A percentile compares a stretch with the other conserved stretches of the same genome.
phyloP scores from a whole-genome alignment of 2,113 vertebrate species.

The Laticauda laticaudata region DNA sequence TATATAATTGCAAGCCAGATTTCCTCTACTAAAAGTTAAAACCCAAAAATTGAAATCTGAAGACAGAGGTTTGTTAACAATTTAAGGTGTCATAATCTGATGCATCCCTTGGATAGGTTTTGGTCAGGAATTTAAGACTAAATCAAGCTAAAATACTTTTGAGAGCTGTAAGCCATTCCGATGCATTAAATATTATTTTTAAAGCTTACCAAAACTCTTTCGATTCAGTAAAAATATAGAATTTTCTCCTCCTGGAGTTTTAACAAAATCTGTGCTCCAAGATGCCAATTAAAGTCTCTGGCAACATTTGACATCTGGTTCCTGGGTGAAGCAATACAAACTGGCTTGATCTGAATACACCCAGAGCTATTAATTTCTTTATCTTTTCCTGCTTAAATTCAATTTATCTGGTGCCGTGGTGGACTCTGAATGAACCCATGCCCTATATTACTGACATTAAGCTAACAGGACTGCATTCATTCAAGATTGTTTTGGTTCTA shows the following conservation, averaged over 20 bases:
- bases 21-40: neutral
- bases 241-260: neutral
- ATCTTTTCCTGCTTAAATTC: neutral
- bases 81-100: neutral
- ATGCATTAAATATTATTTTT: neutral
- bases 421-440: slow-evolving; percentile 1
- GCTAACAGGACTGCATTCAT: slow-evolving; percentile 10
- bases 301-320: neutral
- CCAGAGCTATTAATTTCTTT: neutral
- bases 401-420: neutral
- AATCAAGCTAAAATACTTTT: neutral
- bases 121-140: neutral
- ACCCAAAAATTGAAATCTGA: neutral
- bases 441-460: neutral
- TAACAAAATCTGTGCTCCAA: neutral
- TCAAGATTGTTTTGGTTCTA: slow-evolving; percentile 5
- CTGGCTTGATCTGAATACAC: neutral
- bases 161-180: neutral
- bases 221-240: neutral
- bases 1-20: neutral
- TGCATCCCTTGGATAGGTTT: neutral
- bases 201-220: neutral
- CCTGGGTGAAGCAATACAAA: neutral
- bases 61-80: neutral
- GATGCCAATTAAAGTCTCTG: neutral